A percentile compares a stretch with the other conserved stretches of the same genome.
Conservation (phyloP, 2,888 invertebrate species). For the Cerastis rubricosa region DNA sequence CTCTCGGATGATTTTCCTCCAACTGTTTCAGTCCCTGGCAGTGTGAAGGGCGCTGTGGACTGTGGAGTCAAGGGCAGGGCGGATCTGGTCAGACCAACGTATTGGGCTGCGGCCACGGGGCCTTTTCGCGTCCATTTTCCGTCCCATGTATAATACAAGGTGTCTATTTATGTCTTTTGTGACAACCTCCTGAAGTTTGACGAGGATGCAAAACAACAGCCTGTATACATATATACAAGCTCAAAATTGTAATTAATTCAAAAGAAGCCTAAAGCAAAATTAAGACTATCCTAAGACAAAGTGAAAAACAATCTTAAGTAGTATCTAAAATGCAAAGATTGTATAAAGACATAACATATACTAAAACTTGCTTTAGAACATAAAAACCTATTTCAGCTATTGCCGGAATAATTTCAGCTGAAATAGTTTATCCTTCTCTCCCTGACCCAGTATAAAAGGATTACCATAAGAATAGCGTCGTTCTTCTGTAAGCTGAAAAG, state of each 20-base stretch:
- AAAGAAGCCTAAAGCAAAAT: background rate
- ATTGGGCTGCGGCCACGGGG: too few species aligned
- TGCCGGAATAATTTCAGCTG: constrained; percentile 8
- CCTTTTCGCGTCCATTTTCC: too few species aligned
- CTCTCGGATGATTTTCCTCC: too few species aligned
- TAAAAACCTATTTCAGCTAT: background rate
- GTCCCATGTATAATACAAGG: too few species aligned
- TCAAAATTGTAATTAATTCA: background rate
- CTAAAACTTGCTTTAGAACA: background rate
- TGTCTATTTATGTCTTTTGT: too few species aligned
- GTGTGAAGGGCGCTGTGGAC: too few species aligned
- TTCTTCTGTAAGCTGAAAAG: constrained; percentile 15
- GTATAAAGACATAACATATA: background rate
- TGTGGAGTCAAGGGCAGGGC: too few species aligned
- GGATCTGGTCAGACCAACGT: too few species aligned
- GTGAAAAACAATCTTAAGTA: background rate
- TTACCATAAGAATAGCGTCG: constrained; percentile 54
- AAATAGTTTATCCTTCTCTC: constrained; percentile 16
- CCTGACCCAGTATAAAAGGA: constrained; percentile 18
- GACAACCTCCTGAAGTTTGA: too few species aligned
- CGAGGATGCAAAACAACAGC: too few species aligned
- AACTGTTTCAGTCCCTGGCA: too few species aligned
- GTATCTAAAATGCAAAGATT: background rate
- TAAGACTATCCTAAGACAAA: background rate
- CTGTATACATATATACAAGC: too few species aligned